phyloP scores from a whole-genome alignment of 1,140 invertebrate genomes.

The Lepidostoma basale region DNA sequence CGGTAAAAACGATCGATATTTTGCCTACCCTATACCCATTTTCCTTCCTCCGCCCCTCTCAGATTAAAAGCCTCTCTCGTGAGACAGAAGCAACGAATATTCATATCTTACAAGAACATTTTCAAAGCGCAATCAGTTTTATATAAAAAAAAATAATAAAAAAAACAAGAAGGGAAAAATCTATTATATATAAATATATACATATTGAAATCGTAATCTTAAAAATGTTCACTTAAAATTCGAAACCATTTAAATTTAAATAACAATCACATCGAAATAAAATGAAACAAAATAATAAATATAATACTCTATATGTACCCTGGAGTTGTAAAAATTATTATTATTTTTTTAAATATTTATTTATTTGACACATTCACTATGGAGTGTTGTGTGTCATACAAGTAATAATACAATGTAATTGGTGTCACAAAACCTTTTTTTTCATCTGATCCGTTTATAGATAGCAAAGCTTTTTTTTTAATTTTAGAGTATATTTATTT shows the following conservation, averaged over 20 bases:
- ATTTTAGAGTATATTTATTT: too few species aligned
- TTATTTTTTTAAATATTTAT: too few species aligned
- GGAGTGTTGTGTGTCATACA: too few species aligned
- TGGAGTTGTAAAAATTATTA: too few species aligned
- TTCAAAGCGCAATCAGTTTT: background rate
- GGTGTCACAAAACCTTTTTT: too few species aligned
- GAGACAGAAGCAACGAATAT: background rate
- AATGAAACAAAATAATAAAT: background rate
- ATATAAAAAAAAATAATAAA: background rate
- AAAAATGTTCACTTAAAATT: too few species aligned
- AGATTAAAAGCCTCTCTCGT: slow-evolving; percentile 16
- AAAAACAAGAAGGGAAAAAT: background rate
- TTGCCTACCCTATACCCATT: slow-evolving; percentile 7
- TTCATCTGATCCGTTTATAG: background rate
- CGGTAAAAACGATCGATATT: slow-evolving; percentile 26
- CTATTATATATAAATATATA: too few species aligned
- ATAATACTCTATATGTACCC: too few species aligned
- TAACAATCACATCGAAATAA: background rate
- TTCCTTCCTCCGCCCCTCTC: background rate
- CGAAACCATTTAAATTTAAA: too few species aligned
- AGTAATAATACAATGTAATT: too few species aligned
- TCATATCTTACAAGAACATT: background rate
- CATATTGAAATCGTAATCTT: too few species aligned
- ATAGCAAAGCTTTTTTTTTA: background rate
- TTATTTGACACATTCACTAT: too few species aligned